Percentiles rank a stretch among this genome's conserved stretches.
phyloP scores from a whole-genome alignment of 1,140 invertebrate genomes.

The Odontomachus brunneus region DNA sequence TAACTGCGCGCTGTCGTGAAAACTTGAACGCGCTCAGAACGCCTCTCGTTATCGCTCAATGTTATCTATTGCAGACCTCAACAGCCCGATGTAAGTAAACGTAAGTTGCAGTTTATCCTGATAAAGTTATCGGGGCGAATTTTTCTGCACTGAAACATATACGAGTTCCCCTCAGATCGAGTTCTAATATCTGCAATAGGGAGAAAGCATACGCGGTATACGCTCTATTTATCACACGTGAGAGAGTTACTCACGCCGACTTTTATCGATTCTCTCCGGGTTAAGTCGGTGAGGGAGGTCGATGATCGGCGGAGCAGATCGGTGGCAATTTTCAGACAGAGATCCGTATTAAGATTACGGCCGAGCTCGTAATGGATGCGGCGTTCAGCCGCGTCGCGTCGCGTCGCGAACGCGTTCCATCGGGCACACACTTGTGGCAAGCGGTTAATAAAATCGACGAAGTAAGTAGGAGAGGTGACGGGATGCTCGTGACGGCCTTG shows the following conservation, averaged over 20 bases:
- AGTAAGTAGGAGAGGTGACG: constrained; percentile 20
- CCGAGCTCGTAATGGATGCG: constrained; percentile 30
- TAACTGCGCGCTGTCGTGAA: not conserved
- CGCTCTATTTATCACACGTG: not conserved
- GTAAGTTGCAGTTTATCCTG: not conserved
- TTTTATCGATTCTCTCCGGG: not conserved
- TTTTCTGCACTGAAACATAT: not conserved
- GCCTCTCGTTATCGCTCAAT: not conserved
- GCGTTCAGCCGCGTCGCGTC: constrained; percentile 10
- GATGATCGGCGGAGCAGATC: not conserved
- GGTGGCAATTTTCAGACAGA: not conserved
- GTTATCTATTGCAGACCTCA: not conserved
- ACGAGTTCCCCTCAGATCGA: too few species aligned
- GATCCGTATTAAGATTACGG: constrained; percentile 42
- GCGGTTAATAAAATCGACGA: constrained; percentile 47
- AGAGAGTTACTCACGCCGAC: not conserved
- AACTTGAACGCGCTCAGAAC: not conserved
- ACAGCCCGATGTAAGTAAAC: not conserved
- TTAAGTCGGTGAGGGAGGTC: too few species aligned
- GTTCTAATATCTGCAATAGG: not conserved
- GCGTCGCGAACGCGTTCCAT: not conserved
- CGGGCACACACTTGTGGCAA: not conserved
- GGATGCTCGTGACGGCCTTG: constrained; percentile 43
- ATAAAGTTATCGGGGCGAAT: not conserved
- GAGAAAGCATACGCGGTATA: not conserved